A percentile compares a stretch with the other conserved stretches of the same genome.
Evolutionary conservation across 2,888 invertebrate species (phyloP).

Genomic region (Chrysina gloriosa): DNA sequence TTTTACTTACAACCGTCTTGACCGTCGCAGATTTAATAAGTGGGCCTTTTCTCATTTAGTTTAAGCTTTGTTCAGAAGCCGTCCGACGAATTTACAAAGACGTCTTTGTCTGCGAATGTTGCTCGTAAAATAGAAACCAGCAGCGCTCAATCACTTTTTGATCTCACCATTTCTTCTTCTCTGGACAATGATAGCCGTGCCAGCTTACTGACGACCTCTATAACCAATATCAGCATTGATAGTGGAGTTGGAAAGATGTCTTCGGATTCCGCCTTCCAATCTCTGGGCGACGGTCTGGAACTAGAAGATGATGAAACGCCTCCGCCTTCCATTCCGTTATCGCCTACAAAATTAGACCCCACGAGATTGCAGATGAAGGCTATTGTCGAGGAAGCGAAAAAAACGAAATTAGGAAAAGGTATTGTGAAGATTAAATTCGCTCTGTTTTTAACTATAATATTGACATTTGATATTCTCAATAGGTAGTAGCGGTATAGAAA

Average conservation of each 20-base stretch:
- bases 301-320: slow-evolving; percentile 59
- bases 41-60: slow-evolving; percentile 46
- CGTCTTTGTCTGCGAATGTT: slow-evolving; percentile 37
- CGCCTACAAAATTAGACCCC: slow-evolving; percentile 49
- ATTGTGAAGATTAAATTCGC: too few relatives aligned
- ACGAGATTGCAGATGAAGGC: slow-evolving; percentile 71
- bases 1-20: slow-evolving; percentile 7
- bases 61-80: slow-evolving; percentile 54
- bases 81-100: slow-evolving; percentile 47
- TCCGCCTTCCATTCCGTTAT: slow-evolving; percentile 48
- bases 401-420: slow-evolving; percentile 64
- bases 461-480: slow-evolving; percentile 16
- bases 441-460: too few relatives aligned
- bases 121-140: slow-evolving; percentile 37
- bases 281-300: slow-evolving; percentile 63
- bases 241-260: slow-evolving; percentile 67
- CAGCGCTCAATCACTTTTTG: slow-evolving; percentile 55
- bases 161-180: slow-evolving; percentile 70
- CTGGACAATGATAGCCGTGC: slow-evolving; percentile 55
- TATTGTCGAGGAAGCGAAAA: slow-evolving; percentile 64
- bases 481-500: slow-evolving; percentile 55
- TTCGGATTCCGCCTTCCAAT: slow-evolving; percentile 70
- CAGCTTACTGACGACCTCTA: slow-evolving; percentile 51
- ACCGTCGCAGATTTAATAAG: slow-evolving; percentile 8
- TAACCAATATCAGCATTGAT: slow-evolving; percentile 41